A percentile compares a stretch with the other conserved stretches of the same genome.
Evolutionary conservation across 2,797 vertebrate species (phyloP).

Genomic region (Psittacula derbiana): DNA sequence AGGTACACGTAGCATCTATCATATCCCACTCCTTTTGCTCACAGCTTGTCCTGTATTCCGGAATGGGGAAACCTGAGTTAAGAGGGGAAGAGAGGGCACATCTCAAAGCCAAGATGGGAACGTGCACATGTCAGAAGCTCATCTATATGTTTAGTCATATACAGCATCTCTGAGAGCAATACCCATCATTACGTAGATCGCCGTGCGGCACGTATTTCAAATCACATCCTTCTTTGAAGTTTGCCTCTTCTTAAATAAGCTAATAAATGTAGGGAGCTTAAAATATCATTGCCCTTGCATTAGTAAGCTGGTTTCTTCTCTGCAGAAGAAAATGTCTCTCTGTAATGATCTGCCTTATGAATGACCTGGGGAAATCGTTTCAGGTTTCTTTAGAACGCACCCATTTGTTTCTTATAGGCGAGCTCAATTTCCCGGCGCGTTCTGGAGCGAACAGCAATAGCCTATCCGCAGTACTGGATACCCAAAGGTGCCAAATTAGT

Average conservation of each 20-base stretch:
- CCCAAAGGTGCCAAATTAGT: constrained; percentile 50
- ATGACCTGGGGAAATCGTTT: constrained; percentile 64
- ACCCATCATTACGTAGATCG: neutral
- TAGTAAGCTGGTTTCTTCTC: constrained; percentile 12
- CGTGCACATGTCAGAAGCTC: rapidly evolving
- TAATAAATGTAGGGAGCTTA: constrained; percentile 37
- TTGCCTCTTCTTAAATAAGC: constrained; percentile 30
- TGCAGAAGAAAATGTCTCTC: constrained; percentile 14
- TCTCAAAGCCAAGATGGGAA: neutral
- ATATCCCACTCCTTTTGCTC: neutral
- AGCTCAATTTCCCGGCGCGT: constrained; percentile 51
- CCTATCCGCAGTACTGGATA: neutral
- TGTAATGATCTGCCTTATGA: constrained; percentile 60
- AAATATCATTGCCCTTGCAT: constrained; percentile 7
- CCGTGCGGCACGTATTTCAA: neutral
- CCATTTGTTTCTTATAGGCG: constrained; percentile 57
- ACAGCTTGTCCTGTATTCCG: neutral
- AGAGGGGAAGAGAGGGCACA: neutral
- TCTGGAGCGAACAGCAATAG: constrained; percentile 16
- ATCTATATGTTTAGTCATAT: neutral
- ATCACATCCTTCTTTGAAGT: constrained; percentile 2
- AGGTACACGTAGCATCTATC: neutral
- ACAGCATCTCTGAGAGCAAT: neutral
- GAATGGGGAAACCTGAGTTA: neutral
- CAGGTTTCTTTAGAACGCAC: constrained; percentile 55